Evolutionary conservation across 2,113 vertebrate species (phyloP).

Genomic region (Neolamprologus tretocephalus): DNA sequence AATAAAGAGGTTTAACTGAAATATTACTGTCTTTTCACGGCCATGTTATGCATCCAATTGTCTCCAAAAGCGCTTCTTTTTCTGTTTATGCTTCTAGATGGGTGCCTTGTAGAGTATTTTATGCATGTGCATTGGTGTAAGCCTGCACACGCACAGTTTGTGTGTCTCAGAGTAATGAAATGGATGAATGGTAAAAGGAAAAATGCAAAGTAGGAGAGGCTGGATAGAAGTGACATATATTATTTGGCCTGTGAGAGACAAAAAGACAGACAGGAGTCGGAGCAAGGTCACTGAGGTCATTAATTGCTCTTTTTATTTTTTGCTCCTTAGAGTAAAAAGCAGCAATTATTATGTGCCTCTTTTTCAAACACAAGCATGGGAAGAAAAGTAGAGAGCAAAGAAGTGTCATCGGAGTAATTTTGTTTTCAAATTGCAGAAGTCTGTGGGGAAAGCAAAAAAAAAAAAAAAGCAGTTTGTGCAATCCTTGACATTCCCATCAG

Average conservation of each 20-base stretch:
- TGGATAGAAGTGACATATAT: neutral
- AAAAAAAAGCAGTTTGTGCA: neutral
- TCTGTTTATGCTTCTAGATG: neutral
- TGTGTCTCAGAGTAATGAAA: neutral
- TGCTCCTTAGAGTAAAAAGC: neutral
- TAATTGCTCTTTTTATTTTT: neutral
- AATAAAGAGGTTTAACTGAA: neutral
- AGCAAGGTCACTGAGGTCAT: neutral
- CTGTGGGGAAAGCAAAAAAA: neutral
- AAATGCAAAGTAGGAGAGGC: neutral
- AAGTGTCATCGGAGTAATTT: neutral
- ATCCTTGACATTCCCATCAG: neutral
- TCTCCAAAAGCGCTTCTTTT: neutral
- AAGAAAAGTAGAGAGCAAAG: neutral
- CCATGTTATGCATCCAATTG: neutral
- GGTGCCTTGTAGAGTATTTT: neutral
- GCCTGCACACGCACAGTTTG: fast-evolving
- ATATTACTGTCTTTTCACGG: neutral
- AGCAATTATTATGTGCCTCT: neutral
- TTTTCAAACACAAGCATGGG: neutral
- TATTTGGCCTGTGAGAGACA: neutral
- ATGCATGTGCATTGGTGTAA: neutral
- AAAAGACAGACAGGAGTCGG: neutral
- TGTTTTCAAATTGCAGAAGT: neutral
- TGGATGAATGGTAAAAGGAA: neutral